Conservation (phyloP, 2,888 invertebrate genomes). For the Xestia sexstrigata region DNA sequence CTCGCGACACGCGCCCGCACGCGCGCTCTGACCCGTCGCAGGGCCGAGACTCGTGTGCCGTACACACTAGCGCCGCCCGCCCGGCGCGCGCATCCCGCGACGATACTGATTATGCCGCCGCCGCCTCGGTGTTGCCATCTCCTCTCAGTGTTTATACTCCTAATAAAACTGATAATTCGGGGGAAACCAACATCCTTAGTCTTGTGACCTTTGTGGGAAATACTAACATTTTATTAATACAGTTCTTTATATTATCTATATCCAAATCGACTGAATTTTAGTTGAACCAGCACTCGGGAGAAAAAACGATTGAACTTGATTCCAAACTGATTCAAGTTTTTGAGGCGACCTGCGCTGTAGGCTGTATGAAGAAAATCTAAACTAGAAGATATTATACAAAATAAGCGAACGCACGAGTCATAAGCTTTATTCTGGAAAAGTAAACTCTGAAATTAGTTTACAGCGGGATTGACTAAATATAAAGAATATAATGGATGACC, state of each 20-base stretch:
- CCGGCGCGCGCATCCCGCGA: conserved; percentile 75
- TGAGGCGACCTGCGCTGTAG: no score
- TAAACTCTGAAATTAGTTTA: conserved; percentile 11
- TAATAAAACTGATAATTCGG: conserved; percentile 43
- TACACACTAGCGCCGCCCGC: conserved; percentile 74
- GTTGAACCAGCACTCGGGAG: neutral
- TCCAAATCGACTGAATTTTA: neutral
- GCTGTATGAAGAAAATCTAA: neutral
- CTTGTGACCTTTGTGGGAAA: conserved; percentile 20
- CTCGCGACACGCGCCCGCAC: conserved; percentile 73
- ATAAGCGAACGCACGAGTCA: neutral
- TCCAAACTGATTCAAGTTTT: neutral
- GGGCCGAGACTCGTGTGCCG: conserved; percentile 75
- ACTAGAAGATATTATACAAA: neutral
- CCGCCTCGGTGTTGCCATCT: conserved; percentile 75
- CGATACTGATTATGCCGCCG: conserved; percentile 65
- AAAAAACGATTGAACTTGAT: conserved; percentile 6
- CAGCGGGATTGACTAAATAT: neutral
- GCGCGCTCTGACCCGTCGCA: conserved; percentile 80
- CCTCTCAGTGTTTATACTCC: conserved; percentile 58
- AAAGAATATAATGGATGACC: neutral
- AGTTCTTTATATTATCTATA: neutral
- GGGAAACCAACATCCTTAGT: conserved; percentile 19
- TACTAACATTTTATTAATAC: neutral
- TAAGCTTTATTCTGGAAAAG: neutral